A percentile compares a stretch with the other conserved stretches of the same genome.
These are phyloP conservation scores for Eupithecia tripunctaria DNA, from an alignment of 2,888 invertebrate genomes.

Conservation along the genomic window DNA sequence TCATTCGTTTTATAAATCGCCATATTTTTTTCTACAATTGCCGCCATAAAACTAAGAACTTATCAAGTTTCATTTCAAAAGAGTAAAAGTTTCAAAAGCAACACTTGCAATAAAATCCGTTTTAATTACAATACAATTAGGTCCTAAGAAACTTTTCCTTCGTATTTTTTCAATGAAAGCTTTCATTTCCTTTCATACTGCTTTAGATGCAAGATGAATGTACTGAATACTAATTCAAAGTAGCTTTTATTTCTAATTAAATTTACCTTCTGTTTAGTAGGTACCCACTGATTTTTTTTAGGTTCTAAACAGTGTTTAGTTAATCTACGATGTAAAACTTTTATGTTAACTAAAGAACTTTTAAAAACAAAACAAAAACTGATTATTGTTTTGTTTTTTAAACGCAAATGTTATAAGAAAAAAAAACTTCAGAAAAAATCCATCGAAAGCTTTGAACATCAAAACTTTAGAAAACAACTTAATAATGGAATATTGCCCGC, in stretches of 20 bases:
- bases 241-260: conserved; percentile 44
- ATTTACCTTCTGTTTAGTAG: conserved; percentile 38
- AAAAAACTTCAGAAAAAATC: conserved; percentile 56
- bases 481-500: conserved; percentile 73
- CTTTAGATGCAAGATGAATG: conserved; percentile 68
- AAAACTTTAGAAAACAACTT: conserved; percentile 77
- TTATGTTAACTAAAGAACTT: no score
- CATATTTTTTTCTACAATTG: conserved; percentile 1
- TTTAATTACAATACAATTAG: conserved; percentile 42
- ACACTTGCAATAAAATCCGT: conserved; percentile 23
- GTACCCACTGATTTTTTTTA: conserved; percentile 26
- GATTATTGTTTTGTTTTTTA: no score
- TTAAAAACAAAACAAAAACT: no score
- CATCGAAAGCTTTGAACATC: conserved; percentile 67
- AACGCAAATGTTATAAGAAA: conserved; percentile 52
- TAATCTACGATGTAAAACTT: no score
- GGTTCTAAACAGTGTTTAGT: no score
- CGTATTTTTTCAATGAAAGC: conserved; percentile 62
- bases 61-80: conserved; percentile 11
- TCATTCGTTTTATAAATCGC: not conserved
- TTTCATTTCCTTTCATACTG: conserved; percentile 58
- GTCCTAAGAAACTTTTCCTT: conserved; percentile 39
- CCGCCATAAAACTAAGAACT: not conserved
- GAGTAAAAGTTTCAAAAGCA: conserved; percentile 18
- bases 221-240: conserved; percentile 65